Percentiles rank a stretch among this genome's conserved stretches.
Evolutionary conservation across 2,888 invertebrate genomes (phyloP).

Genomic region (Limnephilus lunatus): DNA sequence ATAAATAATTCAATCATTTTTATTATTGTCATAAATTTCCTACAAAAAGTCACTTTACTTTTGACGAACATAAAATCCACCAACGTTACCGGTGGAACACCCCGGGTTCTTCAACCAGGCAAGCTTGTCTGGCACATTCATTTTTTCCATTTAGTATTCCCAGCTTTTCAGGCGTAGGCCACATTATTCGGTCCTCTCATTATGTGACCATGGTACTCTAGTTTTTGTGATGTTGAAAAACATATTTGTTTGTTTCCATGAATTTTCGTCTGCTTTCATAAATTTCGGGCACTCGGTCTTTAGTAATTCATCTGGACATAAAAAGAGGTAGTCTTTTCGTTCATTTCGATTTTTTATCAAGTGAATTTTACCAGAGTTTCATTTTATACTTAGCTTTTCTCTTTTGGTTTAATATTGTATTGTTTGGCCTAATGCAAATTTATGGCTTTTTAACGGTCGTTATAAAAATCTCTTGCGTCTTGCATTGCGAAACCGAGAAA

Average conservation of each 20-base stretch:
- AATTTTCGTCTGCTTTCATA: neutral
- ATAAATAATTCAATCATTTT: no score
- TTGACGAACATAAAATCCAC: no score
- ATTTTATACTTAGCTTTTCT: neutral
- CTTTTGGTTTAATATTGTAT: neutral
- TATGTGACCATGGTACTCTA: neutral
- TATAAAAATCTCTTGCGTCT: neutral
- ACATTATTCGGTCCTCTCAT: neutral
- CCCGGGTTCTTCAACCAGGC: no score
- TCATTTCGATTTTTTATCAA: neutral
- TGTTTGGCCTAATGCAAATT: neutral
- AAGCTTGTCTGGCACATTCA: no score
- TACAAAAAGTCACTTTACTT: no score
- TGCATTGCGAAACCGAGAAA: neutral
- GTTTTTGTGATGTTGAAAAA: neutral
- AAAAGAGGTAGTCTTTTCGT: neutral
- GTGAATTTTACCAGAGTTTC: neutral
- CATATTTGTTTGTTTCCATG: no score
- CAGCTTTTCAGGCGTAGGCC: neutral
- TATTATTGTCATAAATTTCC: no score
- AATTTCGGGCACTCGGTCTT: neutral
- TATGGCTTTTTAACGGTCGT: neutral
- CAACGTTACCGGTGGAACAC: no score
- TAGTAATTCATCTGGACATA: neutral
- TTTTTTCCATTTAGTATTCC: no score